phyloP scores from a whole-genome alignment of 23 tunicate genomes.

The Corella eumyota region DNA sequence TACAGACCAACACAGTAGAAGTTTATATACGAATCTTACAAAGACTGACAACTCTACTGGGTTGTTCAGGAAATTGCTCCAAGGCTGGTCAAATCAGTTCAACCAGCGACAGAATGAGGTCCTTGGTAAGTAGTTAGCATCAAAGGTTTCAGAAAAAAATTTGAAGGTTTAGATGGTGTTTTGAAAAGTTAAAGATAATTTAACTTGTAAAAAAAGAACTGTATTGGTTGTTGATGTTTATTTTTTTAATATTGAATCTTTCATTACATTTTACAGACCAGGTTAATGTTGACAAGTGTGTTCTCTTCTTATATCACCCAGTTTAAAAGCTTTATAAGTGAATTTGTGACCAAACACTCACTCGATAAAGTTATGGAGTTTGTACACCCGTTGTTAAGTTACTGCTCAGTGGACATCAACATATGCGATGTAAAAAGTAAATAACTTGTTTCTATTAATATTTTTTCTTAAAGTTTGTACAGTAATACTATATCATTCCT shows the following conservation, averaged over 20 bases:
- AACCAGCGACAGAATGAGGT: constrained; percentile 31
- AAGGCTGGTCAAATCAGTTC: constrained; percentile 26
- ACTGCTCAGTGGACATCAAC: constrained; percentile 45
- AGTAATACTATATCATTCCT: too few species aligned
- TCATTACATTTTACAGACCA: constrained; percentile 21
- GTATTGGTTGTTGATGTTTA: not conserved
- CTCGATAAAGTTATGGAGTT: constrained; percentile 28
- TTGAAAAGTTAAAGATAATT: too few species aligned
- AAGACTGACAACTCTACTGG: constrained; percentile 9
- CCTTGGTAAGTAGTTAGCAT: constrained; percentile 19
- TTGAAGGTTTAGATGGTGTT: too few species aligned
- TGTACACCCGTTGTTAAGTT: constrained; percentile 38
- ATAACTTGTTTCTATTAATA: too few species aligned
- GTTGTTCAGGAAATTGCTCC: constrained; percentile 43
- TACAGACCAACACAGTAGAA: not conserved
- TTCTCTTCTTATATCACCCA: constrained; percentile 9
- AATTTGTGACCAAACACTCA: constrained; percentile 10
- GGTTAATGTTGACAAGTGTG: constrained; percentile 15
- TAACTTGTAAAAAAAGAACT: too few species aligned
- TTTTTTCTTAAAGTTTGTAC: too few species aligned
- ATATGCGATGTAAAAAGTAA: constrained; percentile 37
- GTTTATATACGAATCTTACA: constrained; percentile 18
- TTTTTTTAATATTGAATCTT: not conserved
- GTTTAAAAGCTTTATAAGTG: constrained; percentile 13
- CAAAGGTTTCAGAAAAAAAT: too few species aligned